Evolutionary conservation across 2,797 vertebrate genomes (phyloP), one percentile per base, ranked within the genome.

Genomic region (Phoeniculus purpureus): DNA sequence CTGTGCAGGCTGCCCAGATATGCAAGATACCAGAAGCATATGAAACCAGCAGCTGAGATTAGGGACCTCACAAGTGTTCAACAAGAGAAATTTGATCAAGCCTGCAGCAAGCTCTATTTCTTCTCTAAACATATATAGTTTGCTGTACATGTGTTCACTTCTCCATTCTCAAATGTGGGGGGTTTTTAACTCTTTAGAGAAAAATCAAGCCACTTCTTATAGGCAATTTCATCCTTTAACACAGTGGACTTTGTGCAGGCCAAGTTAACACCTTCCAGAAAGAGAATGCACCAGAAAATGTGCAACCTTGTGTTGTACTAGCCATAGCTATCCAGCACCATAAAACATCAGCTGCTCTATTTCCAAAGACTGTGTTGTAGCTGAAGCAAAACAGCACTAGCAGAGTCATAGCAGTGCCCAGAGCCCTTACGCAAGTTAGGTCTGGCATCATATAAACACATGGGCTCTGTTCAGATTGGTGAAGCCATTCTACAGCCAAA

Each of bases 161-260:
- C 67, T 70, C 25, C 71, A n/a, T 26, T 51, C 71, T 75, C 74
- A 88, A 80, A 56, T 43, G 15, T 72, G 92, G 43, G 43, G 43
- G 61, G 87, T 73, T 72, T 29, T 17, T 22, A 4, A 29, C 5
- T 65, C 32, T 93, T 89, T 40, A 73, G 26, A 91, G 80, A 72
- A 92, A 95, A 94, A 85, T 26, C 82, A 94, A 88, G 34, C 43
- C 43, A 87, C 77, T 92, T 85, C 37, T 89, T 75, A 51, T 19
- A 32, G 92, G 92, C 77, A 92, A 95, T 92, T 95, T 93, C 60
- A 94, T 90, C 48, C 77, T 92, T 84, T 70, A 94, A 85, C 65
- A 90, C 34, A 60, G 23, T 70, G 74, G 62, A 29, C 58, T 88
- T 92, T 92, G 65, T 70, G 72, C 84, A 82, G 91, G 91, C 90